These are phyloP conservation scores for Bos taurus DNA, from an alignment of 2,113 vertebrate genomes.

Conservation along the genomic window DNA sequence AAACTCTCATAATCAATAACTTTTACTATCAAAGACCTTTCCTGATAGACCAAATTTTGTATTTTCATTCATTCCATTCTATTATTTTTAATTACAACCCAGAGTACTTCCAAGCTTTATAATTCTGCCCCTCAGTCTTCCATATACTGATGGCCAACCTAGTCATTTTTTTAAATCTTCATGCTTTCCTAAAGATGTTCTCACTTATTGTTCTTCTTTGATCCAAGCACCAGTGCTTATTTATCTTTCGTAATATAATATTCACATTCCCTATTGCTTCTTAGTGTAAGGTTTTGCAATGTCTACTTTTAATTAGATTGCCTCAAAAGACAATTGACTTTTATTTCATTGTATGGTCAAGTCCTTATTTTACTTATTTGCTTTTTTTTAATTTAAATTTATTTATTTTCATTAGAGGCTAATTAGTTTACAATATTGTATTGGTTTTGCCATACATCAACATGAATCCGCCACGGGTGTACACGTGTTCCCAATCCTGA, in stretches of 20 bases:
- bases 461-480: too few species aligned
- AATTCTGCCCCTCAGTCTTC: not conserved
- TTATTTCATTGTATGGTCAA: not conserved
- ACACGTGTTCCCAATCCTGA: too few species aligned
- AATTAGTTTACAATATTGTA: too few species aligned
- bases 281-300: not conserved
- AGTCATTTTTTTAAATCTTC: not conserved
- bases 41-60: not conserved
- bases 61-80: not conserved
- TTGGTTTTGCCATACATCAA: too few species aligned
- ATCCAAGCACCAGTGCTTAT: not conserved
- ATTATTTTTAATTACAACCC: not conserved
- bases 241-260: not conserved
- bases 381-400: too few species aligned
- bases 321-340: not conserved
- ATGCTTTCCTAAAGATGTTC: not conserved
- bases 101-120: not conserved
- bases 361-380: not conserved
- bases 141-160: not conserved
- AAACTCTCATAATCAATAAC: constrained; percentile 2
- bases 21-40: not conserved
- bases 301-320: not conserved
- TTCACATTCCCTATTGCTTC: not conserved
- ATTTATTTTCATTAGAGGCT: too few species aligned
- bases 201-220: not conserved